Conservation (phyloP, 2,113 vertebrate genomes). For the Aptenodytes patagonicus region DNA sequence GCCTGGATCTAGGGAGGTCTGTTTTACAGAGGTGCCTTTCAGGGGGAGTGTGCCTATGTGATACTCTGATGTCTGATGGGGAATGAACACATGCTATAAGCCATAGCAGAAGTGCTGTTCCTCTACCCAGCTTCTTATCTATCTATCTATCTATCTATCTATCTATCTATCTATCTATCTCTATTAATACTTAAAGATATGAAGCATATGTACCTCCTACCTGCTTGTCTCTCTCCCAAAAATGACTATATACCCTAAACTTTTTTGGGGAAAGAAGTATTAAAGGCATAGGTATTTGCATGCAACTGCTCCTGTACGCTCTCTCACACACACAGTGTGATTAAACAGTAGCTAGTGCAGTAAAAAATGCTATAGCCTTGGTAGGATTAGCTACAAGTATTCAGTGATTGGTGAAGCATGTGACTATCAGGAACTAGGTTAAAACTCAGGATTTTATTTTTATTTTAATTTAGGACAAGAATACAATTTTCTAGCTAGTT, state of each 20-base stretch:
- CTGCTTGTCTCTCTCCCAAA: not conserved
- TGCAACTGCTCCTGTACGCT: not conserved
- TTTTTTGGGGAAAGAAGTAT: not conserved
- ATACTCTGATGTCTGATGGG: not conserved
- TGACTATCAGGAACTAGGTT: not conserved
- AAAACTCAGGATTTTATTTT: not conserved
- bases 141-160: not conserved
- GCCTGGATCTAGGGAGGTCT: not conserved
- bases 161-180: not conserved
- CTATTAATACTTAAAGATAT: not conserved
- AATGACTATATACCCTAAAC: not conserved
- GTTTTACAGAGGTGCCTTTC: not conserved
- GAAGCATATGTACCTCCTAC: not conserved
- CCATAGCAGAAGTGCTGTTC: not conserved
- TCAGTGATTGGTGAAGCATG: not conserved
- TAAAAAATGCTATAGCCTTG: not conserved
- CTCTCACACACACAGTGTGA: not conserved
- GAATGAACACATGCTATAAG: not conserved
- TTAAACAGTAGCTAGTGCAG: not conserved
- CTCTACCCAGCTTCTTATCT: not conserved
- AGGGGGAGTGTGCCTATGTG: not conserved
- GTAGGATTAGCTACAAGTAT: not conserved
- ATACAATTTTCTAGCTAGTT: not conserved
- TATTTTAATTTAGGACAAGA: not conserved
- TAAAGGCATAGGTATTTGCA: not conserved